Evolutionary conservation across 2,797 vertebrate genomes (phyloP).

Genomic region (Clamator glandarius): DNA sequence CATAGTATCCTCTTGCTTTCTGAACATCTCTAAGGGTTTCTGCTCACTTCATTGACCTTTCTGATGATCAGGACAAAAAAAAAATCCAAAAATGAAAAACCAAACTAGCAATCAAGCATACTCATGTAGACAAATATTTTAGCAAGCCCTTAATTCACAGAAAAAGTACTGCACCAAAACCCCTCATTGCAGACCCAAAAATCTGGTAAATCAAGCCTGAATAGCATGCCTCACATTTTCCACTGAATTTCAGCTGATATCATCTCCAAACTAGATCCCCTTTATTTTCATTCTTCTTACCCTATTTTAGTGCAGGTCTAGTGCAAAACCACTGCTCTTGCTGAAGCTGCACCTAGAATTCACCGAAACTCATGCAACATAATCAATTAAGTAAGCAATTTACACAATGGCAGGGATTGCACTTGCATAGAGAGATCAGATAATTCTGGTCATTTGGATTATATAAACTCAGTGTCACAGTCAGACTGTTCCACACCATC

Average conservation of each 20-base stretch:
- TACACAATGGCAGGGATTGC: not conserved
- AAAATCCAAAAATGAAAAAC: rapidly evolving
- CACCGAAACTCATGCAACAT: not conserved
- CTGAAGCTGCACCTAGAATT: not conserved
- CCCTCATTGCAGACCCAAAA: not conserved
- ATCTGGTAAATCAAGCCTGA: not conserved
- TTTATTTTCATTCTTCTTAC: not conserved
- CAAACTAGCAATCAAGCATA: not conserved
- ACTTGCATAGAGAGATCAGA: not conserved
- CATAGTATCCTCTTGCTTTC: not conserved
- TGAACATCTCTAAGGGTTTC: not conserved
- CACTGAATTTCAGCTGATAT: not conserved
- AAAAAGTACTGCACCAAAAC: not conserved
- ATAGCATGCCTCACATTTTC: not conserved
- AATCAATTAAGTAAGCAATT: not conserved
- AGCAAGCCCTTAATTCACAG: not conserved
- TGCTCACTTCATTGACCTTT: not conserved
- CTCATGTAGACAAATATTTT: not conserved
- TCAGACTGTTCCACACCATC: not conserved
- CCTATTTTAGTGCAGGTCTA: not conserved
- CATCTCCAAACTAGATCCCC: not conserved
- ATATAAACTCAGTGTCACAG: not conserved
- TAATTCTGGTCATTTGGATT: not conserved
- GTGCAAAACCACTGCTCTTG: not conserved
- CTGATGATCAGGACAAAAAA: not conserved